A percentile compares a stretch with the other conserved stretches of the same genome.
These are phyloP conservation scores for Odobenus rosmarus DNA, from an alignment of 2,113 vertebrate species.

Conservation along the genomic window DNA sequence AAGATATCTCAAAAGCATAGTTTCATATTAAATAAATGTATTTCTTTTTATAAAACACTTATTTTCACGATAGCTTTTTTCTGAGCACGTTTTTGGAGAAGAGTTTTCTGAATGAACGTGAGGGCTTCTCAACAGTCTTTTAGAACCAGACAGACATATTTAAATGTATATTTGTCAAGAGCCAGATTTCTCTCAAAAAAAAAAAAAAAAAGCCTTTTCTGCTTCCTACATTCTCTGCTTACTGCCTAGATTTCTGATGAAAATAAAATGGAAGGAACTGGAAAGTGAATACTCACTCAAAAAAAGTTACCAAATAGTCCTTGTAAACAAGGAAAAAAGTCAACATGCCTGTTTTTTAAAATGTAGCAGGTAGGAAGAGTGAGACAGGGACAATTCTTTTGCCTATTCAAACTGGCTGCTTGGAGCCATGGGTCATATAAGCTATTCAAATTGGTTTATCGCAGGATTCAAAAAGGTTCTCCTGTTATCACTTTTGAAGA, in stretches of 20 bases:
- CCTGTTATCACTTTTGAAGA: background rate
- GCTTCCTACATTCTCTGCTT: background rate
- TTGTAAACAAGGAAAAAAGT: background rate
- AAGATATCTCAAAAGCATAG: background rate
- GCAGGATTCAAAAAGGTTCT: background rate
- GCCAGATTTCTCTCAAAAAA: background rate
- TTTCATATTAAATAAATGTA: background rate
- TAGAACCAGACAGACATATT: background rate
- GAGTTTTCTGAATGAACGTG: background rate
- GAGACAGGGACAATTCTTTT: background rate
- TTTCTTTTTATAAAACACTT: constrained; percentile 15
- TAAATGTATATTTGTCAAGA: background rate
- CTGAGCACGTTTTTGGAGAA: background rate
- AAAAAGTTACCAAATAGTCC: background rate
- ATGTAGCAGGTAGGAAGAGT: background rate
- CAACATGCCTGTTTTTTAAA: background rate
- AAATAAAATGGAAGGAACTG: constrained; percentile 4
- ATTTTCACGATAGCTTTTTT: background rate
- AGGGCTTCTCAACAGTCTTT: background rate
- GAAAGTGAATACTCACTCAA: background rate
- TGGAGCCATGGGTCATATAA: background rate
- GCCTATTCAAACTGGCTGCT: background rate
- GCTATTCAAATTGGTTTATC: background rate
- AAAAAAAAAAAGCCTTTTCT: background rate
- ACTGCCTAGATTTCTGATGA: background rate